These are phyloP conservation scores for Acleris emargana DNA, from an alignment of 2,888 invertebrate genomes.

Conservation along the genomic window DNA sequence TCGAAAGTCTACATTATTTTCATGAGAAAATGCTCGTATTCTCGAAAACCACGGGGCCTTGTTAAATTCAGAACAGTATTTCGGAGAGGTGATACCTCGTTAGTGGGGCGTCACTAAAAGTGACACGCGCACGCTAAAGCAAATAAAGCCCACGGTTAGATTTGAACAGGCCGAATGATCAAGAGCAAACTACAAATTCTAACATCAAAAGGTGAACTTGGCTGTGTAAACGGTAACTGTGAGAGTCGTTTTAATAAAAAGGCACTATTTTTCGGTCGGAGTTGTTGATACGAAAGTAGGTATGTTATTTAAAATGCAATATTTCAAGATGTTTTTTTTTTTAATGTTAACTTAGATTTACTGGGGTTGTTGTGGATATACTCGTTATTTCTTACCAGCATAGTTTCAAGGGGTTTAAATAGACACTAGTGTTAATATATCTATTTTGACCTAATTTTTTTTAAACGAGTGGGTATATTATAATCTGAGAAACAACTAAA, in stretches of 20 bases:
- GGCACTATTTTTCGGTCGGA: background rate
- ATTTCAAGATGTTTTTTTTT: too few species aligned
- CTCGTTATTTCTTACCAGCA: too few species aligned
- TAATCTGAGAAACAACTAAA: too few species aligned
- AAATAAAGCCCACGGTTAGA: constrained; percentile 46
- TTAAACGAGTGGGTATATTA: too few species aligned
- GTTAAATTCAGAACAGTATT: constrained; percentile 36
- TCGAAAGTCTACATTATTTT: constrained; percentile 19
- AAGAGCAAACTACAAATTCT: constrained; percentile 40
- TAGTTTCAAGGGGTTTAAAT: too few species aligned
- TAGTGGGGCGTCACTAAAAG: constrained; percentile 55
- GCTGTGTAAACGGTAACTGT: constrained; percentile 15
- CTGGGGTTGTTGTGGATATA: too few species aligned
- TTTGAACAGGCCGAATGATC: constrained; percentile 40
- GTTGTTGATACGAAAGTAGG: too few species aligned
- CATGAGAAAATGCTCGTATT: constrained; percentile 19
- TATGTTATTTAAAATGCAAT: too few species aligned
- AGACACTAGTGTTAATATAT: too few species aligned
- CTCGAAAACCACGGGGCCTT: constrained; percentile 28
- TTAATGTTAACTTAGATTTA: too few species aligned
- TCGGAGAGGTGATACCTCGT: constrained; percentile 44
- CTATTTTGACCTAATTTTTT: too few species aligned
- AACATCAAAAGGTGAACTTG: constrained; percentile 33
- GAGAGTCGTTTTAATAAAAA: constrained; percentile 23
- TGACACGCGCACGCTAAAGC: constrained; percentile 58